Base-by-base conservation (phyloP, 35 echinoderm and acorn worm genomes). In the Acanthaster planci region DNA sequence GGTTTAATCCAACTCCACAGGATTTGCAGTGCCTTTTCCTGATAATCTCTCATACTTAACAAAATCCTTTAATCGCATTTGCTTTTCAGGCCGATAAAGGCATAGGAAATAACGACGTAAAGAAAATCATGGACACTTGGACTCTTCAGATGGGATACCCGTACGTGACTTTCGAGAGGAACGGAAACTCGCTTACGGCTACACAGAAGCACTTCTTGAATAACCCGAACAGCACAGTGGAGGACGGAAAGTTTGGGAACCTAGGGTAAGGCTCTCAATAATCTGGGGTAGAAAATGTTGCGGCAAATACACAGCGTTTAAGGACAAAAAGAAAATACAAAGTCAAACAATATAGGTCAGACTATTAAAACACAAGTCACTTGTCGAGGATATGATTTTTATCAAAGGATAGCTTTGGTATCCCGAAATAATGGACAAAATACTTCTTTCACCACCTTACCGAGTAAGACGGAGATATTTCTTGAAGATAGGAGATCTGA, bases 101-200 rank as follows among this genome's bases (percentile, higher is more conserved):
- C 35, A 31, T 36, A 21, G 87, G 88, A 34, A 40, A 84, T 21
- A 90, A 89, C 9, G 87, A 97, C 51, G 95, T 97, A 37, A 93
- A 97, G 59, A 60, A 84, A 2, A 90, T 97, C 2, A 97, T 97
- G 95, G 95, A 97, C 64, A 97, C 95, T 12, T 97, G 95, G 95
- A 97, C 95, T 5, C 77, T 97, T 2, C 95, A 97, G 52, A 97
- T 97, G 95, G 95, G 95, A 5, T 97, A 79, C 95, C 95, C 26
- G 83, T 97, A 16, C 60, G 91, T 18, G 84, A 42, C 5, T 32
- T 92, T 35, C 27, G 31, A 18, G 34, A 67, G 76, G 10, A 52
- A 51, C 39, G 38, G 26, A 2, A 77, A 44, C 26, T 82, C 52
- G 77, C 32, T 91, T 21, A 84, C 42, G 5, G 94, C 88, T 15